Conservation (phyloP, 1,140 invertebrate genomes). For the Cydia fagiglandana region DNA sequence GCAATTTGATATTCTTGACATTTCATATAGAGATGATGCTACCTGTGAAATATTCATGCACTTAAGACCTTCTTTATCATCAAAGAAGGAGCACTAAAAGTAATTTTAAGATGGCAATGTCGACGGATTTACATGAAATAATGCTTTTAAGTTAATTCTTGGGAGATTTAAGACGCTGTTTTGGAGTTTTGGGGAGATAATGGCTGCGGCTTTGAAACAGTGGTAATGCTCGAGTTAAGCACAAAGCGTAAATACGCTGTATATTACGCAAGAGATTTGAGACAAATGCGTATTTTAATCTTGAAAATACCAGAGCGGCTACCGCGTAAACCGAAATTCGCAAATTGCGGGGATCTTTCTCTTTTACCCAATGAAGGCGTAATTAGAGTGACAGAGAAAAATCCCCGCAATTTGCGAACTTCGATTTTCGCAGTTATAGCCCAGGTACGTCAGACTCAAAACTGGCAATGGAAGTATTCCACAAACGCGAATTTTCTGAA, state of each 20-base stretch:
- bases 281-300: background rate
- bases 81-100: conserved; percentile 33
- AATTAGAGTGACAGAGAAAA: no score
- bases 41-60: background rate
- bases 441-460: no score
- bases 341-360: no score
- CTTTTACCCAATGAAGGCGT: no score
- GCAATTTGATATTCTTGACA: background rate
- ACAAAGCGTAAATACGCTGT: background rate
- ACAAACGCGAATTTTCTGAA: no score
- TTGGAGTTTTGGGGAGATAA: conserved; percentile 31
- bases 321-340: no score
- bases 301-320: no score
- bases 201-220: conserved; percentile 29
- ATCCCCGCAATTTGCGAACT: no score
- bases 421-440: no score
- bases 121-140: conserved; percentile 39
- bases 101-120: conserved; percentile 39
- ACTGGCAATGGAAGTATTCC: no score
- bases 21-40: background rate
- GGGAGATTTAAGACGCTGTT: conserved; percentile 36
- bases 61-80: conserved; percentile 9
- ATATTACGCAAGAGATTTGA: conserved; percentile 5
- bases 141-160: conserved; percentile 36
- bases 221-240: conserved; percentile 6